Percentiles rank a stretch among this genome's conserved stretches.
Conservation (phyloP, 2,797 vertebrate species). For the Podarcis siculus region DNA sequence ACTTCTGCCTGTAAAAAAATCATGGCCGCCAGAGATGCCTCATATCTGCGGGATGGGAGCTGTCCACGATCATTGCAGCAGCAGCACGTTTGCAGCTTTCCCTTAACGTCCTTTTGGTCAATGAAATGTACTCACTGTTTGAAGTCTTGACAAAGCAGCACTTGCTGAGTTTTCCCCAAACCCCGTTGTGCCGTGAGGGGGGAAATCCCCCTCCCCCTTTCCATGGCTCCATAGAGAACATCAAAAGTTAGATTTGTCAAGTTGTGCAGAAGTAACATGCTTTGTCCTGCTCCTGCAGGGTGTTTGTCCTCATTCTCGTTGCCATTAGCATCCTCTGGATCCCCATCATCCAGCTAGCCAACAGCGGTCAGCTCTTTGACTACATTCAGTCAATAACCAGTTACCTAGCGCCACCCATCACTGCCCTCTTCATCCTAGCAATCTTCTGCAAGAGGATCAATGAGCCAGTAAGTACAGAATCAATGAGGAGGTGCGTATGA, state of each 20-base stretch:
- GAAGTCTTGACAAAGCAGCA: background rate
- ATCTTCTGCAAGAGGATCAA: conserved; percentile 94
- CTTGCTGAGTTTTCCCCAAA: background rate
- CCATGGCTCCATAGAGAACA: background rate
- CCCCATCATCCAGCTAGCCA: conserved; percentile 91
- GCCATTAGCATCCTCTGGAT: conserved; percentile 92
- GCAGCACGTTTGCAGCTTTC: background rate
- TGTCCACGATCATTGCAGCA: background rate
- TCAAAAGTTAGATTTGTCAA: background rate
- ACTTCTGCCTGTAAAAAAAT: background rate
- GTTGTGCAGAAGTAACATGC: background rate
- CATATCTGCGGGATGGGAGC: background rate
- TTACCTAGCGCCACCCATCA: conserved; percentile 91
- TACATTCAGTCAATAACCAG: conserved; percentile 94
- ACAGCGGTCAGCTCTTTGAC: conserved; percentile 92
- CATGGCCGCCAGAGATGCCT: background rate
- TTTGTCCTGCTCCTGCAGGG: conserved; percentile 73
- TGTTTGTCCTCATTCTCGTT: conserved; percentile 89
- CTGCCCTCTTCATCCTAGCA: conserved; percentile 91
- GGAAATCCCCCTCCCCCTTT: too few species aligned
- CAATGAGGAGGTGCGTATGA: conserved; percentile 29
- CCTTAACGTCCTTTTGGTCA: background rate
- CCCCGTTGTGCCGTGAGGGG: background rate
- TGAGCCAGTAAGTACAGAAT: conserved; percentile 84
- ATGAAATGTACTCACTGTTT: conserved; percentile 1